Evolutionary conservation across 2,888 invertebrate species (phyloP).

Genomic region (Drosophila pullipes): DNA sequence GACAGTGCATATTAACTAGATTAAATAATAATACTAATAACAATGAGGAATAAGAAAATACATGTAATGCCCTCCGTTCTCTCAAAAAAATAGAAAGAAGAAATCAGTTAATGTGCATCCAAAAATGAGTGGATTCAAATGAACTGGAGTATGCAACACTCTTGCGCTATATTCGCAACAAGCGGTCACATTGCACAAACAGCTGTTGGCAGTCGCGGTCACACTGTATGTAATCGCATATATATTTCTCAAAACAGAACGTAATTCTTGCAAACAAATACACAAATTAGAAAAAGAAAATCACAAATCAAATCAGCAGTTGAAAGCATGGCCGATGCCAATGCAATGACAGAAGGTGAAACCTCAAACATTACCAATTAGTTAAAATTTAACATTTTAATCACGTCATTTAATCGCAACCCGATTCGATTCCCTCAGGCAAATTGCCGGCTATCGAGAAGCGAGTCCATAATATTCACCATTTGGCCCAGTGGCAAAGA

Average conservation of each 20-base stretch:
- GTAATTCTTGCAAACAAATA: conserved; percentile 13
- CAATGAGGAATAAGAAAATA: not conserved
- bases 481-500: conserved; percentile 92
- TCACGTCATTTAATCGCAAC: not conserved
- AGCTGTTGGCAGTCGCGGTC: conserved; percentile 32
- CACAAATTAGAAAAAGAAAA: not conserved
- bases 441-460: conserved; percentile 60
- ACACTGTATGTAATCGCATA: conserved; percentile 15
- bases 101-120: not conserved
- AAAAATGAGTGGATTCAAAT: not conserved
- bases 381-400: not conserved
- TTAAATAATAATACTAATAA: not conserved
- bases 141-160: conserved; percentile 2
- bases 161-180: not conserved
- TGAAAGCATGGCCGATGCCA: conserved; percentile 62
- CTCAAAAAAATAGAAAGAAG: not conserved
- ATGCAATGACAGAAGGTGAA: conserved; percentile 46
- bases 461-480: conserved; percentile 81
- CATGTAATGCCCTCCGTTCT: not conserved
- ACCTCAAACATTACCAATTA: not conserved
- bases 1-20: not conserved
- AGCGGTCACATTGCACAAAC: conserved; percentile 23
- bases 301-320: conserved; percentile 12
- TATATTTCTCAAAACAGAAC: conserved; percentile 30
- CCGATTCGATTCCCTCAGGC: conserved; percentile 21